Evolutionary conservation across 2,113 vertebrate species (phyloP), one percentile per base, ranked within the genome.

Genomic region (Brachypteracias leptosomus): DNA sequence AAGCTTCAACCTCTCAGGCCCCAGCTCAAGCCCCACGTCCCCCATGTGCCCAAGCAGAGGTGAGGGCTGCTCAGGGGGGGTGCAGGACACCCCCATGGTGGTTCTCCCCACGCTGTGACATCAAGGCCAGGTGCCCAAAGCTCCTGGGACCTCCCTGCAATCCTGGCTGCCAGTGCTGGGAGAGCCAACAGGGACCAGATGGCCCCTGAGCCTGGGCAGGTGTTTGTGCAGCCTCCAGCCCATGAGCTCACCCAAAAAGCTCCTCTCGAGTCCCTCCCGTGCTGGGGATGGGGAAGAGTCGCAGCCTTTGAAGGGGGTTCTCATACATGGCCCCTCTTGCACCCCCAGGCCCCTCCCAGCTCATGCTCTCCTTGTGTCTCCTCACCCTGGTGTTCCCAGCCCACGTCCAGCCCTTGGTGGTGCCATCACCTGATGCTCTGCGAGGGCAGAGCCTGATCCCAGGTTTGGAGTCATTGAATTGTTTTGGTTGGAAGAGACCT

Each of bases 301-400:
- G 74, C 36, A n/a, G 28, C 28, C 5, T 0, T 21, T 18, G 17
- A 40, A 67, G 29, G 25, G 3, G 3, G 6, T 35, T 58, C 40
- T 40, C 16, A 3, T 4, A 38, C 11, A 11, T 13, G 13, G 11
- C 8, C 35, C 29, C 35, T 63, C 55, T 18, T 52, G 11, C 66
- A 38, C 51, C 16, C 13, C 16, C 51, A 73, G 28, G 44, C 11
- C 36, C 59, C n/a, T 33, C 38, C 46, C 33, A 12, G 7, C 13
- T 19, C 18, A 0, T 16, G 14, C 40, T 8, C 44, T 22, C 1
- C 0, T n/a, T 36, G 3, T 21, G 10, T 29, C 13, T 29, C 17
- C 52, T 52, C 7, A 29, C 10, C 36, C 33, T 51, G 35, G 35
- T 47, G 33, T 19, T 31, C 15, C 16, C 2, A 3, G 40, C 31